These are phyloP conservation scores for Orientallactaga bullata DNA, from an alignment of 2,113 vertebrate genomes.

Conservation along the genomic window DNA sequence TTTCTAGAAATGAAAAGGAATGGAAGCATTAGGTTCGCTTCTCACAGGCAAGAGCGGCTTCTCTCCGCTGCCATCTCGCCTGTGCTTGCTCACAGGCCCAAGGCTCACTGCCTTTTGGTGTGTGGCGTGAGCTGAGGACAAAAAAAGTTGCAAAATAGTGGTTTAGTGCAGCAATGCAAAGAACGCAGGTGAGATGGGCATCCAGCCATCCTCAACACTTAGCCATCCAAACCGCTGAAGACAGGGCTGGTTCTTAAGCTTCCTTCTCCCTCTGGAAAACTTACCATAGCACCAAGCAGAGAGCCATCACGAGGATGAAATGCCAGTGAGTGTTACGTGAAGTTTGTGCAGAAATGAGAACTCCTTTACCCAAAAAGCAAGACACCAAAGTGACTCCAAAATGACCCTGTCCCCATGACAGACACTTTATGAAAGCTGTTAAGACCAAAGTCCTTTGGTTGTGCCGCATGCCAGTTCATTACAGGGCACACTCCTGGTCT, in stretches of 20 bases:
- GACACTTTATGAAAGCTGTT: neutral
- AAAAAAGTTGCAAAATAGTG: neutral
- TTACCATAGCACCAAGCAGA: no score
- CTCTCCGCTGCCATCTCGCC: neutral
- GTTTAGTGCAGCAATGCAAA: neutral
- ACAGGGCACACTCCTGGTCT: neutral
- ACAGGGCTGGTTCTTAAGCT: neutral
- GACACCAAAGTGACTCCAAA: neutral
- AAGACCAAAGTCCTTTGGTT: neutral
- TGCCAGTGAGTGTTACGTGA: neutral
- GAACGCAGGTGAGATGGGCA: neutral
- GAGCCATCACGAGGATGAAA: neutral
- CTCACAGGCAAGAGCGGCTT: neutral
- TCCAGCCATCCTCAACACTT: no score
- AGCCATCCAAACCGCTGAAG: neutral
- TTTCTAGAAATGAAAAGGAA: slow-evolving; percentile 84
- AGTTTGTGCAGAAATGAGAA: neutral
- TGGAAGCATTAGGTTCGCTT: slow-evolving; percentile 27
- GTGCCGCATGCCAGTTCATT: neutral
- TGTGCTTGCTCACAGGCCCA: neutral
- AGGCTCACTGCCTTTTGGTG: neutral
- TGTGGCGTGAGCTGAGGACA: neutral
- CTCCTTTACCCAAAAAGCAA: neutral
- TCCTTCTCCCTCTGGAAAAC: neutral
- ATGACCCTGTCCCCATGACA: neutral